Conservation (phyloP, 2,888 invertebrate genomes). For the Archips xylosteana region DNA sequence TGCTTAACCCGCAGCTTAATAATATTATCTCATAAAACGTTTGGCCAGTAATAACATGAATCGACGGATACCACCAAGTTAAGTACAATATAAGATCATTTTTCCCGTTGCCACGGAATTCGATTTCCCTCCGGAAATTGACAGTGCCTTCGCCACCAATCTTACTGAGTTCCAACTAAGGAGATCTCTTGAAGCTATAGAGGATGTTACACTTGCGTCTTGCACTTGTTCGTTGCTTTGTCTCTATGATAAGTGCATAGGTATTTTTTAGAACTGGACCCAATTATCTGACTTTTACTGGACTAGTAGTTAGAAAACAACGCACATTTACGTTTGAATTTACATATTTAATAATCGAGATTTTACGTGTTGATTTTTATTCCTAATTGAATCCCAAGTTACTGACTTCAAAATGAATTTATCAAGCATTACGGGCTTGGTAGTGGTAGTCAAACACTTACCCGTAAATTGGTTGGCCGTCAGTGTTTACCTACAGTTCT, state of each 20-base stretch:
- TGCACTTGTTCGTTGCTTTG: conserved; percentile 23
- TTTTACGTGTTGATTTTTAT: no score
- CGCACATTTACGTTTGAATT: no score
- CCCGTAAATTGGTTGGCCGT: conserved; percentile 33
- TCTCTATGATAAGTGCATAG: not conserved
- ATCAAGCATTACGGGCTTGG: not conserved
- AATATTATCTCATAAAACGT: conserved; percentile 17
- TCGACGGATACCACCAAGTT: conserved; percentile 16
- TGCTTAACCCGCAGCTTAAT: not conserved
- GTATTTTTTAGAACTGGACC: no score
- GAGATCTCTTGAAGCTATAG: conserved; percentile 55
- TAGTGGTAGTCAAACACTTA: conserved; percentile 20
- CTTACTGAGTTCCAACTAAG: conserved; percentile 49
- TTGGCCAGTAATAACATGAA: conserved; percentile 22
- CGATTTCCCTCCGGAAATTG: conserved; percentile 63
- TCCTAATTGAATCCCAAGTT: not conserved
- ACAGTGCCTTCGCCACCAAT: conserved; percentile 50
- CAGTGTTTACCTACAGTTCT: conserved; percentile 18
- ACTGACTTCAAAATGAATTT: not conserved
- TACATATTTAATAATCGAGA: no score
- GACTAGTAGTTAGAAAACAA: not conserved
- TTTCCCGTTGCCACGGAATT: conserved; percentile 47
- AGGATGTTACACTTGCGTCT: conserved; percentile 55
- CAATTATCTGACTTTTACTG: no score
- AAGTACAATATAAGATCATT: conserved; percentile 37